phyloP scores from a whole-genome alignment of 2,113 vertebrate genomes.

The Microtus richardsoni region DNA sequence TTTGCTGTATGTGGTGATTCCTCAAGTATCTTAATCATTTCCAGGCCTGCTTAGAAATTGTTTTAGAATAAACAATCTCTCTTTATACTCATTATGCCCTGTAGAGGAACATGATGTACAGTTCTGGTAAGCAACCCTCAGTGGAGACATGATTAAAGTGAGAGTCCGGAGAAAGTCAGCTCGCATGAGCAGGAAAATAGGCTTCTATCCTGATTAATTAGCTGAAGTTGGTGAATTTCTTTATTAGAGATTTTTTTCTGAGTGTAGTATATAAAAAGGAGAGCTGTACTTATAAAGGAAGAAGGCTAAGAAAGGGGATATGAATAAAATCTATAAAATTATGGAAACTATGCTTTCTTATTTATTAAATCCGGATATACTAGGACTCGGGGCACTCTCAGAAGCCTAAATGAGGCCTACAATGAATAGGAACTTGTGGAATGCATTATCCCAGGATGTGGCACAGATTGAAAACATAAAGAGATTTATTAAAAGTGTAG shows the following conservation, averaged over 20 bases:
- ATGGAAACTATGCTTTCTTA: constrained; percentile 53
- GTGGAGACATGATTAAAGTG: constrained; percentile 69
- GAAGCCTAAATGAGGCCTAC: constrained; percentile 60
- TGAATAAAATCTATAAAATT: constrained; percentile 58
- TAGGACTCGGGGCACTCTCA: constrained; percentile 40
- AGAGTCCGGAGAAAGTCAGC: constrained; percentile 63
- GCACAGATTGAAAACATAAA: constrained; percentile 73
- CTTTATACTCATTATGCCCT: constrained; percentile 67
- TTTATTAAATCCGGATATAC: constrained; percentile 58
- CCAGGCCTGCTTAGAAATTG: constrained; percentile 75
- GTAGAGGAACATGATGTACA: constrained; percentile 66
- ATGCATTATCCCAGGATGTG: constrained; percentile 69
- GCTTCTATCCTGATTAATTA: constrained; percentile 39
- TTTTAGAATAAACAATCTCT: constrained; percentile 76
- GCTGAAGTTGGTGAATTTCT: constrained; percentile 50
- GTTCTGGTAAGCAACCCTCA: constrained; percentile 69
- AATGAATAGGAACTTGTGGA: constrained; percentile 68
- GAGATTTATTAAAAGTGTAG: constrained; percentile 70
- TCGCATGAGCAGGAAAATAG: constrained; percentile 41
- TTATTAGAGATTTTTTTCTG: constrained; percentile 57
- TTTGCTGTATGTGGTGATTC: constrained; percentile 66
- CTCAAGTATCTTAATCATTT: constrained; percentile 78
- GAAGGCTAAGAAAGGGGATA: constrained; percentile 32
- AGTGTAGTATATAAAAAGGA: constrained; percentile 25
- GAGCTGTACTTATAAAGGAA: constrained; percentile 22